Evolutionary conservation across 1,140 invertebrate species (phyloP).

Genomic region (Calliopsis andreniformis): DNA sequence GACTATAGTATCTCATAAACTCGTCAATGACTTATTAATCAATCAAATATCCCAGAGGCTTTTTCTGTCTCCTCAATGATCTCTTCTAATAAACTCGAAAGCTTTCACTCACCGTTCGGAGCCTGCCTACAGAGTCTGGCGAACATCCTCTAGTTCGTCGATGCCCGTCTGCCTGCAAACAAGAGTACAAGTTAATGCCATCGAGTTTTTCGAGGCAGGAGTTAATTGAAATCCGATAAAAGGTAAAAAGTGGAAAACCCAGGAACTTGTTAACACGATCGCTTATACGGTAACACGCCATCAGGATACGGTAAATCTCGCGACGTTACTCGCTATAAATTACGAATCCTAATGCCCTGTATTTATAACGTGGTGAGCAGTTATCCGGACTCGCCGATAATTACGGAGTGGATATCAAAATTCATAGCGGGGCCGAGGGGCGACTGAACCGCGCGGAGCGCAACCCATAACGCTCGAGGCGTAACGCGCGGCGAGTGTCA

Average conservation of each 20-base stretch:
- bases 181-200: neutral
- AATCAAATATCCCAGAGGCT: too few species aligned
- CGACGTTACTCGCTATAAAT: neutral
- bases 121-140: conserved; percentile 67
- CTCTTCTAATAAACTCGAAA: too few species aligned
- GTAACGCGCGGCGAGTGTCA: conserved; percentile 10
- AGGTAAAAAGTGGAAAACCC: neutral
- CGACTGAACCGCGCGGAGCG: conserved; percentile 19
- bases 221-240: neutral
- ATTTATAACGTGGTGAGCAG: neutral
- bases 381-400: conserved; percentile 9
- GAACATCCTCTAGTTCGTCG: conserved; percentile 65
- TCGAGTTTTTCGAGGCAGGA: neutral
- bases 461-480: conserved; percentile 35
- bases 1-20: too few species aligned
- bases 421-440: conserved; percentile 2
- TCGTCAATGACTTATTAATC: too few species aligned
- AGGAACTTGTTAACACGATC: neutral
- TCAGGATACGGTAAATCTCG: neutral
- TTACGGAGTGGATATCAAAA: conserved; percentile 43
- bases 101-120: conserved; percentile 60
- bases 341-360: conserved; percentile 10
- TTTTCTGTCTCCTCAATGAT: too few species aligned
- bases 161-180: conserved; percentile 45
- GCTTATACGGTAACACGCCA: neutral